Evolutionary conservation across 2,888 invertebrate genomes (phyloP).

Genomic region (Conops quadrifasciatus): DNA sequence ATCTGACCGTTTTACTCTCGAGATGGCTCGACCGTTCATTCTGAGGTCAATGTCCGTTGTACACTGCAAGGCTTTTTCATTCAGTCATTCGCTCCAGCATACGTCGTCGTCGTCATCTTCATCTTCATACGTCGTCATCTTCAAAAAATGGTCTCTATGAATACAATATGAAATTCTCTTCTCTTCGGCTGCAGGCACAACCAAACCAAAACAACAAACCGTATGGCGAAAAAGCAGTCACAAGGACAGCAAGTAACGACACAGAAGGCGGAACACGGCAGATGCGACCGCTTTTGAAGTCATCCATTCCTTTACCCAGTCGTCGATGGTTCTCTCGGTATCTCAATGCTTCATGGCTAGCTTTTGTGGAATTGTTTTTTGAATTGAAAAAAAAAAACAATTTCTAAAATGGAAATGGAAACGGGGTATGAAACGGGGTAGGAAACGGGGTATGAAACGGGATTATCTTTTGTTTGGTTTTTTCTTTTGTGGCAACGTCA

Average conservation of each 20-base stretch:
- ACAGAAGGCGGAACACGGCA: background rate
- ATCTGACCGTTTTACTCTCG: too few species aligned
- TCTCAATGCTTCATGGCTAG: background rate
- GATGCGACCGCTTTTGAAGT: background rate
- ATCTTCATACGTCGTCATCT: too few species aligned
- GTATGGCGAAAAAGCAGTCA: background rate
- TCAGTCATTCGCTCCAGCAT: background rate
- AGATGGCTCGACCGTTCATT: too few species aligned
- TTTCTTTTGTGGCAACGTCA: constrained; percentile 6
- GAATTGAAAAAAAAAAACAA: background rate
- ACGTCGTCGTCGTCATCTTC: constrained; percentile 47
- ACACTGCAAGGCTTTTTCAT: background rate
- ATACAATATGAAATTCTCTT: constrained; percentile 45
- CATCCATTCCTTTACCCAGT: background rate
- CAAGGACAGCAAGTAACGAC: background rate
- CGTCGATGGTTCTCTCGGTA: background rate
- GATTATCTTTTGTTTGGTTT: constrained; percentile 16
- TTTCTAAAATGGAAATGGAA: too few species aligned
- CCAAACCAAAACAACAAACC: background rate
- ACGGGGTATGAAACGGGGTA: too few species aligned
- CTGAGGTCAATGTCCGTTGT: background rate
- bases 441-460: too few species aligned
- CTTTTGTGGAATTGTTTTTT: constrained; percentile 25
- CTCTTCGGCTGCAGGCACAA: background rate
- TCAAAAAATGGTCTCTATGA: constrained; percentile 44